phyloP scores from a whole-genome alignment of 2,797 vertebrate genomes.

The Ambastaia sidthimunki region DNA sequence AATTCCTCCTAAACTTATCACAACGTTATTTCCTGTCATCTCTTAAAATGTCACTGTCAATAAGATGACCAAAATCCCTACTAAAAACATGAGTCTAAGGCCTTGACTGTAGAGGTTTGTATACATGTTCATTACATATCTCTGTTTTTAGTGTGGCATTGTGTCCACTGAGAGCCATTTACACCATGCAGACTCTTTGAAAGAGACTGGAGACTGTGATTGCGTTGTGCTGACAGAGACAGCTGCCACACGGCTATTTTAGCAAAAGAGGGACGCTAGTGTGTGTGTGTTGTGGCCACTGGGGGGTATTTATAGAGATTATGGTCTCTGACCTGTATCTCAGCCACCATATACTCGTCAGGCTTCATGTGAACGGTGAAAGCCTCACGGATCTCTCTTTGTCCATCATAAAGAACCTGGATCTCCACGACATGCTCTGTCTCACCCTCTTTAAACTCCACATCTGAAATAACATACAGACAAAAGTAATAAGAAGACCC shows the following conservation, averaged over 20 bases:
- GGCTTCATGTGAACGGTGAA: constrained; percentile 88
- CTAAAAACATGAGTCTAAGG: neutral
- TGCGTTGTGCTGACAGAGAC: constrained; percentile 77
- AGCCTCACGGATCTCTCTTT: constrained; percentile 88
- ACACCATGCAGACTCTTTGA: constrained; percentile 68
- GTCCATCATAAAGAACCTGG: constrained; percentile 84
- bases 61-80: too few relatives aligned
- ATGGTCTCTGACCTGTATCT: constrained; percentile 80
- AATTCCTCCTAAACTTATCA: too few relatives aligned
- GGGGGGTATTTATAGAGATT: constrained; percentile 49
- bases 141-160: constrained; percentile 74
- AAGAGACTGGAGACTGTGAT: constrained; percentile 72
- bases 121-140: constrained; percentile 4
- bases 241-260: constrained; percentile 82
- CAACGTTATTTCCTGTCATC: neutral
- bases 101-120: neutral
- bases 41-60: neutral
- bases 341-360: constrained; percentile 89
- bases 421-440: constrained; percentile 84
- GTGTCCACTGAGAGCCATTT: constrained; percentile 70
- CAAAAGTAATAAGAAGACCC: neutral
- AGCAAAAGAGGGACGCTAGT: constrained; percentile 68
- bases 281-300: constrained; percentile 54
- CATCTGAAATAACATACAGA: constrained; percentile 69
- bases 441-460: constrained; percentile 86